Evolutionary conservation across 2,888 invertebrate species (phyloP), one percentile per base, ranked within the genome.

Genomic region (Oconnorella tubifera): DNA sequence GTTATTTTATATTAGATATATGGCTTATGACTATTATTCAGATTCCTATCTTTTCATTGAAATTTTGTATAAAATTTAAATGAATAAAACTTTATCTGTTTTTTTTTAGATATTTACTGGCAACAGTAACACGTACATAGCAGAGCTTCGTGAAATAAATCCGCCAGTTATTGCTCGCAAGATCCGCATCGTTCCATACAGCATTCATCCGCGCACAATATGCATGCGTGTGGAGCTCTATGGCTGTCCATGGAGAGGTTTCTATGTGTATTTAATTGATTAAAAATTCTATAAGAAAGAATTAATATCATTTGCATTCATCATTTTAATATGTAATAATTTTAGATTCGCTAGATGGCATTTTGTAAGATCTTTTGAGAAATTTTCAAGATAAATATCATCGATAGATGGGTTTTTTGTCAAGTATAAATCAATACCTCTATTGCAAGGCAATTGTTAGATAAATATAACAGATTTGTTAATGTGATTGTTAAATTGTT

Each of bases 141-240:
- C 89, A 75, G 87, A 88, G 73, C 88, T 91, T 79, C 87, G 87
- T 72, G 87, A 87, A 53, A 84, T 79, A 19, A 88, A 89, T 68
- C 91, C 91, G 19, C 89, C 91, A 29, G 88, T 94, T 72, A 90
- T 92, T 86, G 92, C 92, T 32, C 89, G 89, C 72, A 88, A 89
- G 82, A 86, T 94, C 65, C 87, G 93, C 58, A 89, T 94, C 82
- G 84, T 91, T 63, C 92, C 92, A 0, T 88, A 89, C 85, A 90
- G 90, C 79, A 87, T 87, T 70, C 89, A 90, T 78, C 86, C 87
- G 6, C 85, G 91, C 3, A 92, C 91, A 0, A 90, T 92, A 59
- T 93, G 93, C 84, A 89, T 93, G 90, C 83, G 92, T 68, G 89
- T 92, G 33, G 92, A 93, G 79, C 80, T 92, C 25, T 91, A 90